Conservation (phyloP, 2,113 vertebrate species). For the Anhinga rufa region DNA sequence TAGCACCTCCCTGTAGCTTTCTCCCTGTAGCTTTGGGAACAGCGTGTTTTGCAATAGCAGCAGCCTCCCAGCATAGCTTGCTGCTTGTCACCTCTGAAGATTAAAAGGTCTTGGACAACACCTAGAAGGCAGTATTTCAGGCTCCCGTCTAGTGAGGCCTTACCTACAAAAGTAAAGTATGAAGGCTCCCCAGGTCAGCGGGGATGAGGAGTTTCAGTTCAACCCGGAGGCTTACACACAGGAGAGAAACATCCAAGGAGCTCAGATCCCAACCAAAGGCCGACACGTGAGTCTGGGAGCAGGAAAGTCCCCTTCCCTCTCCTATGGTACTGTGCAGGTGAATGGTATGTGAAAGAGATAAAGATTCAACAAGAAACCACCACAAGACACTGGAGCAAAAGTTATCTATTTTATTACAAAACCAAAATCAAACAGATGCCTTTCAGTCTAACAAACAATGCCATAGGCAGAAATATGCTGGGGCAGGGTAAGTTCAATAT, state of each 20-base stretch:
- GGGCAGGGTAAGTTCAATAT: not conserved
- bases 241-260: not conserved
- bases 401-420: slow-evolving; percentile 66
- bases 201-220: not conserved
- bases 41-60: not conserved
- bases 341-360: not conserved
- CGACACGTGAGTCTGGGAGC: not conserved
- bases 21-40: not conserved
- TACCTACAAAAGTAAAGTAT: not conserved
- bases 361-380: not conserved
- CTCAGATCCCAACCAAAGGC: not conserved
- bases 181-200: not conserved
- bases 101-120: not conserved
- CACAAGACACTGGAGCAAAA: not conserved
- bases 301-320: not conserved
- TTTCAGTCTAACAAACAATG: slow-evolving; percentile 15
- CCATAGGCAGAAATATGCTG: not conserved
- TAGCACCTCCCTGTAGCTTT: not conserved
- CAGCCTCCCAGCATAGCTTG: not conserved
- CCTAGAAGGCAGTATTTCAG: not conserved
- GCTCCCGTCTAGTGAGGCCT: not conserved
- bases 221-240: not conserved
- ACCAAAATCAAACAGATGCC: slow-evolving; percentile 12
- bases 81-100: not conserved
- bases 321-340: not conserved